Evolutionary conservation across 2,888 invertebrate genomes (phyloP).

Genomic region (Lasioglossum morio): DNA sequence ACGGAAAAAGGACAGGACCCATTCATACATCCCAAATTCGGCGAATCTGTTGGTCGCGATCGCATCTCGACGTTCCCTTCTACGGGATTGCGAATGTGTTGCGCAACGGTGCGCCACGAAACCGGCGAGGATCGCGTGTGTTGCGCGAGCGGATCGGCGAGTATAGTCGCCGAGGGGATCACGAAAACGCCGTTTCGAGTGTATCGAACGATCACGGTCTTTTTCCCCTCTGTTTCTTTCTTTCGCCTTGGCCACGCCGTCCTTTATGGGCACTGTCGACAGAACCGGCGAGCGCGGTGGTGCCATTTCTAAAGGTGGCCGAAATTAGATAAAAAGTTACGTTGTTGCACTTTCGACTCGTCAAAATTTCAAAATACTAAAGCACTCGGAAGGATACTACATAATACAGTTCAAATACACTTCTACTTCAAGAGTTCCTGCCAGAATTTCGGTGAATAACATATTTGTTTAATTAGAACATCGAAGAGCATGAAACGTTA

Average conservation of each 20-base stretch:
- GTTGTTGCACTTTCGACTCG: not conserved
- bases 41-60: slow-evolving; percentile 38
- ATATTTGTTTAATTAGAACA: not conserved
- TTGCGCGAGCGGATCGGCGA: slow-evolving; percentile 49
- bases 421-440: not conserved
- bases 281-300: not conserved
- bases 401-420: too few relatives aligned
- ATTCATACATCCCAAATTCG: slow-evolving; percentile 65
- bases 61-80: slow-evolving; percentile 44
- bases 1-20: slow-evolving; percentile 40
- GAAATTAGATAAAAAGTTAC: not conserved
- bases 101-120: slow-evolving; percentile 48
- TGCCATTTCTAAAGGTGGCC: not conserved
- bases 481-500: not conserved
- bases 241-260: not conserved
- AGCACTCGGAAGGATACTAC: not conserved
- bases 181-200: slow-evolving; percentile 52
- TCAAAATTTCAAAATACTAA: not conserved
- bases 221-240: slow-evolving; percentile 3
- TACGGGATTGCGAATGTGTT: slow-evolving; percentile 51
- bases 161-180: slow-evolving; percentile 26
- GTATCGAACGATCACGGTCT: slow-evolving; percentile 55
- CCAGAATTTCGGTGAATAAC: not conserved
- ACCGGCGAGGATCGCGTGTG: slow-evolving; percentile 37
- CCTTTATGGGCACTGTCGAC: slow-evolving; percentile 45